Evolutionary conservation across 2,797 vertebrate species (phyloP).

Genomic region (Falco naumanni): DNA sequence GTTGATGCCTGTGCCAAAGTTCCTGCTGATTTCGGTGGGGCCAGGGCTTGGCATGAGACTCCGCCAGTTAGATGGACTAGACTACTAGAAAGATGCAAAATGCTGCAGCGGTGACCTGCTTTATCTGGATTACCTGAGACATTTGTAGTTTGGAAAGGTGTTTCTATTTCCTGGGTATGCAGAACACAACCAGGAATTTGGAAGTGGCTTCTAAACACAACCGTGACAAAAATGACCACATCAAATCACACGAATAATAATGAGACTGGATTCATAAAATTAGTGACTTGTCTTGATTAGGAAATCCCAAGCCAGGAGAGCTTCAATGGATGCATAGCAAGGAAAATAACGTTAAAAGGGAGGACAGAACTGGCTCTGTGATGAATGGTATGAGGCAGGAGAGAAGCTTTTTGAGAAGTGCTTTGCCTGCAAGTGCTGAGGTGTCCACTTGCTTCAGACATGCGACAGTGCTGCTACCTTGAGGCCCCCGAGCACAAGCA

Average conservation of each 20-base stretch:
- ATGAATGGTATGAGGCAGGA: neutral
- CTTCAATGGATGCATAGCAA: neutral
- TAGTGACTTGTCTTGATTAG: neutral
- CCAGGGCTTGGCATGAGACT: neutral
- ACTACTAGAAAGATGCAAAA: neutral
- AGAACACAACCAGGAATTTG: neutral
- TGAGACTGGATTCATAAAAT: neutral
- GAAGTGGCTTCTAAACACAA: neutral
- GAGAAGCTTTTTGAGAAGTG: neutral
- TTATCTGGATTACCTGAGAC: neutral
- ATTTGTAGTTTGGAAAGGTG: neutral
- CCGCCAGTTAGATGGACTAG: neutral
- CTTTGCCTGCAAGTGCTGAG: neutral
- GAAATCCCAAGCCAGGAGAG: neutral
- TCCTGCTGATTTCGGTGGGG: neutral
- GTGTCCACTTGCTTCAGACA: neutral
- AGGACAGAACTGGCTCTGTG: neutral
- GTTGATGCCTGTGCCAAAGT: neutral
- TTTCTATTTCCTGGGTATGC: neutral
- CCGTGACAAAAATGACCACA: neutral
- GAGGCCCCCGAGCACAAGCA: conserved; percentile 30
- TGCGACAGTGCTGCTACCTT: conserved; percentile 44
- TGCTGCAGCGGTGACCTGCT: neutral
- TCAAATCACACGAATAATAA: neutral
- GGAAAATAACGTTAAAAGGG: neutral